Evolutionary conservation across 2,797 vertebrate species (phyloP), one percentile per base, ranked within the genome.

Genomic region (Melanotaenia boesemani): DNA sequence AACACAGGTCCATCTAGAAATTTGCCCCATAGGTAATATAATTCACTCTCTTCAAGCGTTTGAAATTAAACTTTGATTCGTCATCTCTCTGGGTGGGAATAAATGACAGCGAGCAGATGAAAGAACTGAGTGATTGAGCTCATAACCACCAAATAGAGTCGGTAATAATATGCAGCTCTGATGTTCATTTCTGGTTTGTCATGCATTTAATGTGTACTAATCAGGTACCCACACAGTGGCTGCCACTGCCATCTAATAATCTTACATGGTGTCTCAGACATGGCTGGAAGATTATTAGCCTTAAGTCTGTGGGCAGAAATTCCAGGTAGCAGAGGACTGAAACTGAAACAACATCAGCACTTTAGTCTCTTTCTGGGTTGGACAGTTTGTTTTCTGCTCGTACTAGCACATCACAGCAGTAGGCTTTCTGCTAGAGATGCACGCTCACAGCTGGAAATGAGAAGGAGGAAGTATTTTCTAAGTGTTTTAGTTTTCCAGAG

Each of bases 41-140:
- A 54, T 39, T 58, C 12, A 36, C 56, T 16, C 20, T 1, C 10
- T 50, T n/a, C 52, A 6, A 34, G 5, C 65, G 8, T 20, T 26
- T 36, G 1, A 60, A 39, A 8, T 4, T 26, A 10, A 39, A 37
- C 58, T 36, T 24, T 3, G 4, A 22, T 58, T 36, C 30, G 8
- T 67, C 36, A 26, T 2, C 9, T 66, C 41, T 59, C n/a, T 37
- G 41, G 39, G 9, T n/a, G n/a, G 58, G 22, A 37, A 58, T 39
- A 16, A 74, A 62, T 0, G 16, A 70, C 54, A 67, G 26, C 50
- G 6, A 32, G 46, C 48, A 58, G 4, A 70, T 18, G 54, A 55
- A 70, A 30, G 5, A 13, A 0, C 56, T 62, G 68, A 72, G 10
- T 54, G 63, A 78, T 77, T 34, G 58, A 66, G 18, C 22, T 22